phyloP scores from a whole-genome alignment of 2,113 vertebrate genomes.

The Sakesphorus luctuosus region DNA sequence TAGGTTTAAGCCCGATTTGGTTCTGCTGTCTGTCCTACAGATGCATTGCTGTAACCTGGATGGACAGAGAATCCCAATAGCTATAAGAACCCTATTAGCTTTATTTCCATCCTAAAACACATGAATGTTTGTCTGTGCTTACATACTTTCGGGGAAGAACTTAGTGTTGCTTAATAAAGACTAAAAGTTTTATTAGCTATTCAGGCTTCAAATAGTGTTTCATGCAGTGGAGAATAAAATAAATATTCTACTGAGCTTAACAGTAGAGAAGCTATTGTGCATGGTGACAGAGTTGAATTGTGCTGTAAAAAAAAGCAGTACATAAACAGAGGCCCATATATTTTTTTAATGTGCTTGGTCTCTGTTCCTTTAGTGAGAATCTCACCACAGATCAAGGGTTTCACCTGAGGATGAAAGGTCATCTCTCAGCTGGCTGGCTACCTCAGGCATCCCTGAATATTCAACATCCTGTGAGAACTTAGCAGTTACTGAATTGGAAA shows the following conservation, averaged over 20 bases:
- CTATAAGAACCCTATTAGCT: background rate
- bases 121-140: background rate
- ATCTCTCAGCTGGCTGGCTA: background rate
- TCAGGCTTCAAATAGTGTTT: constrained; percentile 7
- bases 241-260: constrained; percentile 25
- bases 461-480: background rate
- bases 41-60: background rate
- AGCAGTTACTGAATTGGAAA: background rate
- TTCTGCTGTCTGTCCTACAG: background rate
- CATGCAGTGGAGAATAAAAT: constrained; percentile 10
- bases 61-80: background rate
- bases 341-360: background rate
- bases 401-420: background rate
- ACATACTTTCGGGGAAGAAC: background rate
- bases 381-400: background rate
- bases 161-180: background rate
- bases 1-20: background rate
- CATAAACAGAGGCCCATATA: constrained; percentile 26
- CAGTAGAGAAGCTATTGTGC: background rate
- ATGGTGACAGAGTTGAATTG: background rate
- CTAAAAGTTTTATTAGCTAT: constrained; percentile 27
- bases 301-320: background rate
- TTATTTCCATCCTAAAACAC: background rate
- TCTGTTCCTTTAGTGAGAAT: background rate
- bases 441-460: background rate